phyloP scores from a whole-genome alignment of 2,888 invertebrate genomes.

The Notodonta dromedarius region DNA sequence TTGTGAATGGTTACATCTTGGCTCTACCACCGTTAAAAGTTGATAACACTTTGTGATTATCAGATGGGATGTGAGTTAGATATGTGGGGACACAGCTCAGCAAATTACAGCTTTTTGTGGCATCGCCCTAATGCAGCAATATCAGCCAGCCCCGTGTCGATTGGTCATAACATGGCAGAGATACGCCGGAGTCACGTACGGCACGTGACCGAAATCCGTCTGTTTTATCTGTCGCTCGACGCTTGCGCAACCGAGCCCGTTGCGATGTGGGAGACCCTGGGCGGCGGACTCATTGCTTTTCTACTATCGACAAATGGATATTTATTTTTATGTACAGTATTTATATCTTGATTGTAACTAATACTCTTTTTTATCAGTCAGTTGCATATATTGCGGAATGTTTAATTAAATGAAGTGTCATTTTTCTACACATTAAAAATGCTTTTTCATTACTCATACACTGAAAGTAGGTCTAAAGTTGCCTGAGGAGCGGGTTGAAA shows the following conservation, averaged over 20 bases:
- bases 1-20: no score
- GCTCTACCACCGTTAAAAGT: no score
- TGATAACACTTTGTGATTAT: no score
- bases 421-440: no score
- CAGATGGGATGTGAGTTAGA: no score
- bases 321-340: background rate
- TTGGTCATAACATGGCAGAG: slow-evolving; percentile 13
- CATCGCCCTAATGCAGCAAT: slow-evolving; percentile 6
- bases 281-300: background rate
- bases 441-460: no score
- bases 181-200: slow-evolving; percentile 47
- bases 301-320: background rate
- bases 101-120: background rate
- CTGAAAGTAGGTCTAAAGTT: no score
- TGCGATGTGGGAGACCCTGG: slow-evolving; percentile 1
- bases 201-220: slow-evolving; percentile 43
- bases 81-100: background rate
- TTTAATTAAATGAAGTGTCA: no score
- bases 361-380: no score
- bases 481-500: no score
- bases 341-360: no score
- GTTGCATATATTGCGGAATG: no score
- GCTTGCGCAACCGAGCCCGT: slow-evolving; percentile 13
- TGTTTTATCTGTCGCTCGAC: slow-evolving; percentile 29
- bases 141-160: slow-evolving; percentile 4